phyloP scores from a whole-genome alignment of 1,140 invertebrate genomes.

The Drosophila obscura region DNA sequence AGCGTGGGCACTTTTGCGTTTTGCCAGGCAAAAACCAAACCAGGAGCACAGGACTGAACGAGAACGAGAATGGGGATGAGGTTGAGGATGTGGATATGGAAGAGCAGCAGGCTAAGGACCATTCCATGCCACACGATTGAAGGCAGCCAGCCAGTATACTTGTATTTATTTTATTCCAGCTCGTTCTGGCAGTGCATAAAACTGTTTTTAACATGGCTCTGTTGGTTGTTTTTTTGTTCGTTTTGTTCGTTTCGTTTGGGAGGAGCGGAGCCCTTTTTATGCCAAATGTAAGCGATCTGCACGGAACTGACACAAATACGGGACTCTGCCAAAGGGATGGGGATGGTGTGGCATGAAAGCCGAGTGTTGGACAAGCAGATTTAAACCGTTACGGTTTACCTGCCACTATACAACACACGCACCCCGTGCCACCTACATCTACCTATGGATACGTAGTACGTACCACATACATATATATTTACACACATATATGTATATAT shows the following conservation, averaged over 20 bases:
- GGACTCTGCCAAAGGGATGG: conserved; percentile 16
- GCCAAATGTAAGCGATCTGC: conserved; percentile 80
- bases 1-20: conserved; percentile 77
- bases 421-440: background rate
- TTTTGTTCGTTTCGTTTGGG: conserved; percentile 20
- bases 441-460: background rate
- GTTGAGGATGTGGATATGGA: background rate
- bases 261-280: conserved; percentile 62
- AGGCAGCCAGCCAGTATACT: conserved; percentile 57
- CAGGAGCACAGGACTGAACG: conserved; percentile 3
- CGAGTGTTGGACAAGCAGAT: conserved; percentile 67
- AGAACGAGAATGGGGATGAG: background rate
- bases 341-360: conserved; percentile 14
- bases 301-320: conserved; percentile 66
- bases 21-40: conserved; percentile 29
- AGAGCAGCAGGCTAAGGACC: background rate
- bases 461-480: conserved; percentile 28
- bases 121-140: conserved; percentile 10
- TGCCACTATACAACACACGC: conserved; percentile 51
- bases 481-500: conserved; percentile 30
- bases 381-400: conserved; percentile 80
- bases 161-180: conserved; percentile 80
- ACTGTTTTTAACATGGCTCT: conserved; percentile 70
- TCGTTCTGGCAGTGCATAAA: conserved; percentile 76
- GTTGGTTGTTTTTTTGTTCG: conserved; percentile 38